Conservation (phyloP, 2,888 invertebrate genomes). For the Drosophila merina region DNA sequence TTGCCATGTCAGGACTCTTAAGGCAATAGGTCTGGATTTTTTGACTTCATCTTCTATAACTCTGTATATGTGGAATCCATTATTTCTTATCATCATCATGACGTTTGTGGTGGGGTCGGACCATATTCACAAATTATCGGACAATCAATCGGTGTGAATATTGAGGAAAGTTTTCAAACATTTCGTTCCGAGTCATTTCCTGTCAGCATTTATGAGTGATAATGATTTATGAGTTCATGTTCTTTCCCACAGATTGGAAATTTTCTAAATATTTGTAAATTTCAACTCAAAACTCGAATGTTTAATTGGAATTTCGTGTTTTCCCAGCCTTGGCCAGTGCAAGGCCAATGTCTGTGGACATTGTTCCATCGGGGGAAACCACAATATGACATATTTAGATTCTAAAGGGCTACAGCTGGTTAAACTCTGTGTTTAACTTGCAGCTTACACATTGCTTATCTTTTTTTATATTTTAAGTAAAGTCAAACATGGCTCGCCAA, state of each 20-base stretch:
- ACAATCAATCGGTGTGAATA: constrained; percentile 14
- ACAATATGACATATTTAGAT: constrained; percentile 19
- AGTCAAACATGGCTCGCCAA: constrained; percentile 19
- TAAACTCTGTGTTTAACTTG: constrained; percentile 23
- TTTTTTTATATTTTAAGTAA: constrained; percentile 16
- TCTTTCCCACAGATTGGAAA: background rate
- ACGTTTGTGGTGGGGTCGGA: constrained; percentile 29
- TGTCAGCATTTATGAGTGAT: background rate
- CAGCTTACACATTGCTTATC: constrained; percentile 13
- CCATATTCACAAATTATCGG: constrained; percentile 16
- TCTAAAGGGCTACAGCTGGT: constrained; percentile 23
- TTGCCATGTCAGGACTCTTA: constrained; percentile 28
- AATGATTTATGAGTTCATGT: background rate
- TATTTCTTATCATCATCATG: constrained; percentile 18
- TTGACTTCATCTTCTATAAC: background rate
- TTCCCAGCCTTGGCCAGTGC: constrained; percentile 20
- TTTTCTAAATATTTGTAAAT: background rate
- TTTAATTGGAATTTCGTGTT: constrained; percentile 1
- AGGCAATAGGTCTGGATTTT: background rate
- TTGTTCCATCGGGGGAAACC: constrained; percentile 22
- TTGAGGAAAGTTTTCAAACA: constrained; percentile 32
- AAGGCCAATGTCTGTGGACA: constrained; percentile 4
- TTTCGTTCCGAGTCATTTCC: constrained; percentile 14
- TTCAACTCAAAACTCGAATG: background rate
- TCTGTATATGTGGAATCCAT: background rate